phyloP scores from a whole-genome alignment of 2,113 vertebrate genomes.

The Petrocephalus zakoni region DNA sequence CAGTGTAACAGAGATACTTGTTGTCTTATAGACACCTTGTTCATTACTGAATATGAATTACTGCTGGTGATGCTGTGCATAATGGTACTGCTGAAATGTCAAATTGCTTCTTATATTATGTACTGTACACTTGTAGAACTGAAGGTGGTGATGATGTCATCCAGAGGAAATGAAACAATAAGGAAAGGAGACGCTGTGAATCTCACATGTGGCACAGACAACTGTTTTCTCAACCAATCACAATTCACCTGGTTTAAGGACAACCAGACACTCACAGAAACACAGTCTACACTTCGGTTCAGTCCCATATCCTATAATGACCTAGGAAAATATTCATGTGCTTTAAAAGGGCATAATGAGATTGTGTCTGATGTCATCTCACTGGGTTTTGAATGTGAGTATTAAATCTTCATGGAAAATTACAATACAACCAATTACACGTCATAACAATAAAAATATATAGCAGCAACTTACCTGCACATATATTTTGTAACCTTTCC shows the following conservation, averaged over 20 bases:
- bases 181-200: neutral
- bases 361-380: neutral
- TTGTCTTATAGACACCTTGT: no score
- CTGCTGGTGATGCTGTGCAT: no score
- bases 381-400: neutral
- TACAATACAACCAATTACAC: neutral
- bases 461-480: neutral
- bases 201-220: neutral
- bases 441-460: no score
- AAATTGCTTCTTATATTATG: neutral
- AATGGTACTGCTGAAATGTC: neutral
- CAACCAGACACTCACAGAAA: neutral
- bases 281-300: neutral
- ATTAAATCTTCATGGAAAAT: neutral
- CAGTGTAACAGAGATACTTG: no score
- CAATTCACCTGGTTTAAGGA: neutral
- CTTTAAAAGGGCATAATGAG: neutral
- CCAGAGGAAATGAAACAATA: neutral
- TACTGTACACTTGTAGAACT: neutral
- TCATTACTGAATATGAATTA: no score
- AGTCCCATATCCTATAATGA: neutral
- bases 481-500: neutral
- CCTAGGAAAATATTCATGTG: neutral
- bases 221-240: neutral
- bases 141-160: neutral